Percentiles rank a stretch among this genome's conserved stretches.
Conservation (phyloP, 2,888 invertebrate genomes). For the Hedya salicella region DNA sequence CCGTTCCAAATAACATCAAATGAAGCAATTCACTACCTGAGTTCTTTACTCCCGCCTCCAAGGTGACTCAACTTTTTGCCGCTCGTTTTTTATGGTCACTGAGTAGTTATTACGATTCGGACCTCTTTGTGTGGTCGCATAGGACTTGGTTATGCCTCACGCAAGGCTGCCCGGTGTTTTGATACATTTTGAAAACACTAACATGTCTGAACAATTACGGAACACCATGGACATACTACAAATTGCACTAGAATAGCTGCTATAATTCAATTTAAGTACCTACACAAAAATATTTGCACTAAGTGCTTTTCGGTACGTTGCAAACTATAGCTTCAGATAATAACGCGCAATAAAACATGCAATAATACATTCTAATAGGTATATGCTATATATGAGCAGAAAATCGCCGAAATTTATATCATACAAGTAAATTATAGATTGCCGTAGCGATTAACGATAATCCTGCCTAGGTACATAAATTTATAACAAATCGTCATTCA, state of each 20-base stretch:
- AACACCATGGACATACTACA: not conserved
- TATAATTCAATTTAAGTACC: not conserved
- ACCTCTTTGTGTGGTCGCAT: slow-evolving; percentile 72
- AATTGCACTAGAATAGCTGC: not conserved
- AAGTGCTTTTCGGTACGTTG: too few species aligned
- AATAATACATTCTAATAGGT: too few species aligned
- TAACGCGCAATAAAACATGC: too few species aligned
- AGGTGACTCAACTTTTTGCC: slow-evolving; percentile 81
- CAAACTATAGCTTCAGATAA: too few species aligned
- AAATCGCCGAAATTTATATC: slow-evolving; percentile 3
- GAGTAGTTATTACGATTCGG: slow-evolving; percentile 71
- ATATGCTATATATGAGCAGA: too few species aligned
- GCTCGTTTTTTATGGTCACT: slow-evolving; percentile 68
- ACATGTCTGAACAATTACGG: slow-evolving; percentile 1
- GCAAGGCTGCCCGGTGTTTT: not conserved
- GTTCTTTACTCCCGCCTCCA: slow-evolving; percentile 76
- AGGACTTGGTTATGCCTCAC: slow-evolving; percentile 25
- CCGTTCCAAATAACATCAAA: slow-evolving; percentile 68
- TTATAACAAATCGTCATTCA: slow-evolving; percentile 6
- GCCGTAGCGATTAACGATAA: slow-evolving; percentile 3
- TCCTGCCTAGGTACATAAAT: not conserved
- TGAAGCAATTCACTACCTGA: slow-evolving; percentile 83
- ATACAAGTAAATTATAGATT: not conserved
- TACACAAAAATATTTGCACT: too few species aligned
- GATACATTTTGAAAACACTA: not conserved